A percentile compares a stretch with the other conserved stretches of the same genome.
phyloP scores from a whole-genome alignment of 1,140 invertebrate genomes.

The Bombus breviceps region DNA sequence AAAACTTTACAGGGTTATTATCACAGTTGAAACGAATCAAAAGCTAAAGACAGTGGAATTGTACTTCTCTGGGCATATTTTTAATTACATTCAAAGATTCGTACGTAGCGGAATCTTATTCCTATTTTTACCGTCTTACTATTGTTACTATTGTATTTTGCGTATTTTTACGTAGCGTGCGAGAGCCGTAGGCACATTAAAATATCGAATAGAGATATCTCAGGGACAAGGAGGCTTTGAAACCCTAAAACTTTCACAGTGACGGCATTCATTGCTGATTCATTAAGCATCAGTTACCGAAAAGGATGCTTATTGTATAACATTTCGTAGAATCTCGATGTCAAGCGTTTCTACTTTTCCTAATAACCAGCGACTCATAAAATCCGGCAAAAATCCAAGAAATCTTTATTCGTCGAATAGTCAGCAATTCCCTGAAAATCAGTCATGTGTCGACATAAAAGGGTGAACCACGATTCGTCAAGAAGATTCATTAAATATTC shows the following conservation, averaged over 20 bases:
- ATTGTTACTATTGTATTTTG: background rate
- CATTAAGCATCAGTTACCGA: background rate
- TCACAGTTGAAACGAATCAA: too few relatives aligned
- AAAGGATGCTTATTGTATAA: background rate
- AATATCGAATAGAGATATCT: background rate
- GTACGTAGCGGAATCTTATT: too few relatives aligned
- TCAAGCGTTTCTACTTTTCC: background rate
- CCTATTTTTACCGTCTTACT: background rate
- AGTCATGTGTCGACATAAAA: background rate
- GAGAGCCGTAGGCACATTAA: background rate
- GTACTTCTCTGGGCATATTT: too few relatives aligned
- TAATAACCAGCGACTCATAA: background rate
- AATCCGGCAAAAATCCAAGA: background rate
- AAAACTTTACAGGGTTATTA: background rate
- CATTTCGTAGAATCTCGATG: background rate
- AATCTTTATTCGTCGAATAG: background rate
- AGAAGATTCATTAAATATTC: background rate
- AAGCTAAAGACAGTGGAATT: too few relatives aligned
- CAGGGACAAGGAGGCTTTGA: conserved; percentile 6
- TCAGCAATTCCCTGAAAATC: background rate
- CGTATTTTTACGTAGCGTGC: background rate
- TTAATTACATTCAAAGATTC: too few relatives aligned
- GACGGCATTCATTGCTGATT: conserved; percentile 4
- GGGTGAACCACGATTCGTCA: too few relatives aligned
- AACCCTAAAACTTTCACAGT: background rate